Percentiles rank a stretch among this genome's conserved stretches.
phyloP scores from a whole-genome alignment of 1,140 invertebrate species.

The Philotrypesis tridentata region DNA sequence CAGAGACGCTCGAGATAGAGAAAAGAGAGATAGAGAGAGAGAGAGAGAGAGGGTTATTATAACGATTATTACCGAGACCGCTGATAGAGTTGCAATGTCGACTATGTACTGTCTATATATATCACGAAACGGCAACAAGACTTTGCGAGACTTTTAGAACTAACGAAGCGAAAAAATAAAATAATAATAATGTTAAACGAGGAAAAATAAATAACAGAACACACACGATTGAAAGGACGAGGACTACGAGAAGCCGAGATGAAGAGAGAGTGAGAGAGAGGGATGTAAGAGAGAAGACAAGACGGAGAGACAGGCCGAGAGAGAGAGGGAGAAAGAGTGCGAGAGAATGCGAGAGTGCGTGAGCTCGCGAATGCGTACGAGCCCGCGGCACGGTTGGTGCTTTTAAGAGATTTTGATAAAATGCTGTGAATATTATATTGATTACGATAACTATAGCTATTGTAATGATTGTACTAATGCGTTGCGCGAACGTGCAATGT shows the following conservation, averaged over 20 bases:
- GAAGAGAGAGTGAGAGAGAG: constrained; percentile 26
- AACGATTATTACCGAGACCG: neutral
- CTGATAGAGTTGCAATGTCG: constrained; percentile 24
- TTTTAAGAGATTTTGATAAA: constrained; percentile 74
- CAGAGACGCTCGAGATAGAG: constrained; percentile 44
- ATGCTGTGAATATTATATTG: constrained; percentile 74
- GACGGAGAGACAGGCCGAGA: constrained; percentile 24
- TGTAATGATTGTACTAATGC: constrained; percentile 70
- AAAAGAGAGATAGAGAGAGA: no score
- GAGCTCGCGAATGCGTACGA: constrained; percentile 53
- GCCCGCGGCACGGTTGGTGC: constrained; percentile 71
- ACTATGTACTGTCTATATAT: neutral
- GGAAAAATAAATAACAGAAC: neutral
- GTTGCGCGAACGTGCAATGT: constrained; percentile 70
- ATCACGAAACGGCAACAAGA: constrained; percentile 1
- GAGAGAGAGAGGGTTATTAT: constrained; percentile 38
- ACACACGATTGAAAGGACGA: no score
- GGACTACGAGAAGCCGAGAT: constrained; percentile 23
- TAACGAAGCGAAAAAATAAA: no score
- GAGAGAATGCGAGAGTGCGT: constrained; percentile 38
- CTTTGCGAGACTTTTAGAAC: neutral
- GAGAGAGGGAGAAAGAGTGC: no score
- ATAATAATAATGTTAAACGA: neutral
- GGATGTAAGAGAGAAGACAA: constrained; percentile 31
- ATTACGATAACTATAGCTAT: constrained; percentile 72